phyloP scores from a whole-genome alignment of 2,888 invertebrate genomes.

The Oscheius onirici region DNA sequence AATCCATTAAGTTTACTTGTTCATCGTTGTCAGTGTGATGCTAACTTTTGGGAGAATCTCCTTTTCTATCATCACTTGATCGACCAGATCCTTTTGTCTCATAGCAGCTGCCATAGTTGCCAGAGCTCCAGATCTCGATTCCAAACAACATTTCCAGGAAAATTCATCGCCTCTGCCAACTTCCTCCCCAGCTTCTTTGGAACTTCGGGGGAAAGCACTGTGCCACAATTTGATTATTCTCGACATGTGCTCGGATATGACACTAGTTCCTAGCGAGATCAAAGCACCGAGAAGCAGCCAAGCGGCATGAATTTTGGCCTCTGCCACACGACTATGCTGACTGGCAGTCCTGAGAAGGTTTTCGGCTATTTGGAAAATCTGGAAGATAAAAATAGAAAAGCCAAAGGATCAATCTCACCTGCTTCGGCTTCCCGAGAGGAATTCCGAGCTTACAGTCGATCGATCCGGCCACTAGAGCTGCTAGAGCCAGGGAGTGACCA shows the following conservation, averaged over 20 bases:
- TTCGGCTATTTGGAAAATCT: constrained; percentile 93
- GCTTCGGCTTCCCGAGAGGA: constrained; percentile 90
- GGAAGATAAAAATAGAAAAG: neutral
- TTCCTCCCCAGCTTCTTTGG: constrained; percentile 95
- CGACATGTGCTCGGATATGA: constrained; percentile 79
- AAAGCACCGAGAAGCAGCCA: constrained; percentile 97
- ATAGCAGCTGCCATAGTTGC: constrained; percentile 75
- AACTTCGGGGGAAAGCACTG: constrained; percentile 94
- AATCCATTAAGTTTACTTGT: constrained; percentile 40
- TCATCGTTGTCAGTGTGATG: constrained; percentile 38
- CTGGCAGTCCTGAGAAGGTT: constrained; percentile 93
- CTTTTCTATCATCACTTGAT: constrained; percentile 41
- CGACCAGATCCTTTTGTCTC: constrained; percentile 44
- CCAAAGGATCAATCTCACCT: constrained; percentile 76
- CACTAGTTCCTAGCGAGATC: constrained; percentile 37
- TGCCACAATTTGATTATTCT: constrained; percentile 94
- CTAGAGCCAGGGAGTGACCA: constrained; percentile 90
- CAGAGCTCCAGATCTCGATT: constrained; percentile 93
- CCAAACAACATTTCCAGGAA: constrained; percentile 91
- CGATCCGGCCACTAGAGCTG: constrained; percentile 88
- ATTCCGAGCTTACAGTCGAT: constrained; percentile 90
- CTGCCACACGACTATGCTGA: constrained; percentile 91
- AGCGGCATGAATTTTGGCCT: constrained; percentile 94
- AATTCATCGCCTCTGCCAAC: constrained; percentile 86
- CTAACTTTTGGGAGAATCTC: constrained; percentile 52